Percentiles rank a stretch among this genome's conserved stretches.
Evolutionary conservation across 2,797 vertebrate genomes (phyloP).

Genomic region (Enteromius anoplus): DNA sequence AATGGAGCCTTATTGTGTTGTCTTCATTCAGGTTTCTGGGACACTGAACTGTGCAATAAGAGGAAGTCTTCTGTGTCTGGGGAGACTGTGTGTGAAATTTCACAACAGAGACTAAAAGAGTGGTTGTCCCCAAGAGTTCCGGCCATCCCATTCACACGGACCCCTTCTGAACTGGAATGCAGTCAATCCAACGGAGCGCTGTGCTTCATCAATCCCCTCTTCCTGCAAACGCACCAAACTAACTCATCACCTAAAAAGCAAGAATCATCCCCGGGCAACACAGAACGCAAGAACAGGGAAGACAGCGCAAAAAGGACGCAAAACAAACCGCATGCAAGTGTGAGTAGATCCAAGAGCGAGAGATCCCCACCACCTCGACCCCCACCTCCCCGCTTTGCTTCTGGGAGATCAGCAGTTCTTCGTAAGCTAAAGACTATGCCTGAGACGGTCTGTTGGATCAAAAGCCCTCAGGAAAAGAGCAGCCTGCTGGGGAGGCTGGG

Average conservation of each 20-base stretch:
- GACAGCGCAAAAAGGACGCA: background rate
- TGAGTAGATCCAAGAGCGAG: conserved; percentile 57
- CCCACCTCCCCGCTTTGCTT: conserved; percentile 81
- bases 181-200: conserved; percentile 87
- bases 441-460: conserved; percentile 73
- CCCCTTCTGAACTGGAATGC: conserved; percentile 83
- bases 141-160: conserved; percentile 81
- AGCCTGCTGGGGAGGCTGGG: conserved; percentile 57
- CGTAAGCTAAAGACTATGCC: conserved; percentile 80
- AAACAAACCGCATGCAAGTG: background rate
- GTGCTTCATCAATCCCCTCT: conserved; percentile 95
- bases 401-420: conserved; percentile 62
- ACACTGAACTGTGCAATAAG: conserved; percentile 82
- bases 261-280: conserved; percentile 10
- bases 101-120: conserved; percentile 70
- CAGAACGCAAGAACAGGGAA: background rate
- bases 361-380: conserved; percentile 87
- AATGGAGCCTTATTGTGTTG: conserved; percentile 41
- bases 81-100: conserved; percentile 59
- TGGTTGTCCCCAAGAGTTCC: conserved; percentile 72
- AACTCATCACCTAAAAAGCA: conserved; percentile 28
- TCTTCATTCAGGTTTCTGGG: conserved; percentile 88
- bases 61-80: conserved; percentile 58
- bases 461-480: conserved; percentile 63
- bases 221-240: conserved; percentile 86